Evolutionary conservation across 2,113 vertebrate genomes (phyloP).

Genomic region (Cavia porcellus): DNA sequence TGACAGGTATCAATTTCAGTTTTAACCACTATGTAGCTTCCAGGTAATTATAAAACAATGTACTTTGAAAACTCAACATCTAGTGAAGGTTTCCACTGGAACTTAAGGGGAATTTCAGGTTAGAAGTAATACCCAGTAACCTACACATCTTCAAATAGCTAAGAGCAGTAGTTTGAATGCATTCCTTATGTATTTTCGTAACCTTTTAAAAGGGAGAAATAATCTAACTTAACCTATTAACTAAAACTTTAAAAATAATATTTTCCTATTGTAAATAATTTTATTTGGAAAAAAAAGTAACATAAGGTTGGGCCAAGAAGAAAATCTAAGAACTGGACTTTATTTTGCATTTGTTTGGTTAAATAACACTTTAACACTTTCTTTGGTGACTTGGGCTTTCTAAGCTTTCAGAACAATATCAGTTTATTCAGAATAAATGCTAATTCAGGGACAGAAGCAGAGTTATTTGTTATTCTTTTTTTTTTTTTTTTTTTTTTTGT

Average conservation of each 20-base stretch:
- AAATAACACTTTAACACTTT: neutral
- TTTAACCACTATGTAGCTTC: neutral
- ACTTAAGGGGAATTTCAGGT: neutral
- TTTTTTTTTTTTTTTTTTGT: too few species aligned
- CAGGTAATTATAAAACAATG: neutral
- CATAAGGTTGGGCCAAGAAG: neutral
- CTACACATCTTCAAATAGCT: neutral
- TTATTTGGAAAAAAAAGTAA: neutral
- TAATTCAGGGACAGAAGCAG: neutral
- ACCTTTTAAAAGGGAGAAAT: neutral
- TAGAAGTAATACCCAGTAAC: neutral
- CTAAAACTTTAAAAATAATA: neutral
- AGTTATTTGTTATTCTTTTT: neutral
- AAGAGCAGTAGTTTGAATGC: neutral
- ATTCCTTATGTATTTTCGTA: neutral
- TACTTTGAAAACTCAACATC: neutral
- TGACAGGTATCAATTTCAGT: neutral
- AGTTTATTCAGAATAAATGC: neutral
- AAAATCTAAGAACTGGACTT: neutral
- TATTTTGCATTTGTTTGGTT: neutral
- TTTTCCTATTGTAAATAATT: constrained; percentile 8
- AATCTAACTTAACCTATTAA: neutral
- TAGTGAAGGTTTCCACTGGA: neutral
- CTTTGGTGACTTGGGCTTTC: neutral
- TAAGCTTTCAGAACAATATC: neutral